Percentiles rank a stretch among this genome's conserved stretches.
Evolutionary conservation across 2,113 vertebrate species (phyloP).

Genomic region (Spheniscus mendiculus): DNA sequence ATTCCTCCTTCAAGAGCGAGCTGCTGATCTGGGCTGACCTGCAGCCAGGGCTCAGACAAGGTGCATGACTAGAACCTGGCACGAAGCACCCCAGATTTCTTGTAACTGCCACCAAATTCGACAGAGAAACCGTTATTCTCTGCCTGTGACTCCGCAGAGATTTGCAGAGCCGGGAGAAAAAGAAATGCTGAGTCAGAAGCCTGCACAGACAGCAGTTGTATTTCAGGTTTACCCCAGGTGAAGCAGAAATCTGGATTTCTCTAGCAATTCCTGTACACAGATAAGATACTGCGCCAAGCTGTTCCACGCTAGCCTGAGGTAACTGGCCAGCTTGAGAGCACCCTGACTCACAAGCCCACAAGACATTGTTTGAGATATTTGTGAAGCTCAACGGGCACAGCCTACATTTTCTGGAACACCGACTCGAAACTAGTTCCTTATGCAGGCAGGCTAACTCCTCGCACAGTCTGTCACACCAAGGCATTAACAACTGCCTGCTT

Average conservation of each 20-base stretch:
- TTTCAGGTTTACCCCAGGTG: neutral
- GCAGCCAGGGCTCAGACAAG: neutral
- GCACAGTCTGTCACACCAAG: too few relatives aligned
- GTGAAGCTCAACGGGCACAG: neutral
- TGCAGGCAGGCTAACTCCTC: neutral
- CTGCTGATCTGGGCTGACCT: neutral
- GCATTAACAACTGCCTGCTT: neutral
- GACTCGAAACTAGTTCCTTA: neutral
- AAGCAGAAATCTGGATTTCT: neutral
- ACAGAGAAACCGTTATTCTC: neutral
- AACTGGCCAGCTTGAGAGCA: neutral
- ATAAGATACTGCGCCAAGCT: neutral
- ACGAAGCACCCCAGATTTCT: neutral
- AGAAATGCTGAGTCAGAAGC: neutral
- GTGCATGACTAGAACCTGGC: neutral
- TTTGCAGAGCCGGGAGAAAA: neutral
- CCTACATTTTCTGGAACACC: neutral
- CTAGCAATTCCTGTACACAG: neutral
- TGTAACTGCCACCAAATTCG: neutral
- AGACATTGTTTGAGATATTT: neutral
- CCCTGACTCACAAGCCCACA: neutral
- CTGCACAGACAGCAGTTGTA: neutral
- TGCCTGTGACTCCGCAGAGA: neutral
- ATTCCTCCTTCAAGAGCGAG: neutral
- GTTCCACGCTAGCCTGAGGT: rapidly evolving